These are phyloP conservation scores for Drosophila stalkeri DNA, from an alignment of 2,888 invertebrate genomes.

Conservation along the genomic window DNA sequence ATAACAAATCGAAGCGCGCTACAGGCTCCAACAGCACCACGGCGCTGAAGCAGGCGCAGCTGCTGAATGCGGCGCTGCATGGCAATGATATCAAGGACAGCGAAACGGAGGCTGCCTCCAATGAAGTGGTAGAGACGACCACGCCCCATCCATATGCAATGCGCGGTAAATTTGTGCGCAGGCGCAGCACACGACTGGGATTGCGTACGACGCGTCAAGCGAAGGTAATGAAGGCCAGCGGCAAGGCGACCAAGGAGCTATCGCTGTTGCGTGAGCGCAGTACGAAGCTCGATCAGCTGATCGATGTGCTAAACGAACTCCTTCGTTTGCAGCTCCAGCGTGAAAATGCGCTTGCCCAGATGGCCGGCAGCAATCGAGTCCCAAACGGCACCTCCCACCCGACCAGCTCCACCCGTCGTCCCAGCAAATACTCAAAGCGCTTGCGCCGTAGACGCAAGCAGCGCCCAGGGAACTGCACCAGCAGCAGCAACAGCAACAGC, in stretches of 20 bases:
- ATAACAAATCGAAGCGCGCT: conserved; percentile 57
- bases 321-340: conserved; percentile 57
- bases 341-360: conserved; percentile 24
- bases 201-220: conserved; percentile 55
- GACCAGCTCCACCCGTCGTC: conserved; percentile 4
- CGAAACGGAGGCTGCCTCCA: conserved; percentile 1
- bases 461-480: conserved; percentile 13
- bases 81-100: conserved; percentile 11
- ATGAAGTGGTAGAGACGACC: conserved; percentile 1
- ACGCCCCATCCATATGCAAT: conserved; percentile 68
- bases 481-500: conserved; percentile 12
- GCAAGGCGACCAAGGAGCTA: conserved; percentile 6
- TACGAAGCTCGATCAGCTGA: conserved; percentile 73
- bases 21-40: conserved; percentile 22
- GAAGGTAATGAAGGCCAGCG: conserved; percentile 20
- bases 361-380: background rate
- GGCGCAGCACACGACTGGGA: conserved; percentile 52
- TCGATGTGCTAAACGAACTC: conserved; percentile 75
- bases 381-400: background rate
- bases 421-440: conserved; percentile 34
- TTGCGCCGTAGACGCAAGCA: conserved; percentile 39
- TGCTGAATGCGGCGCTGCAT: conserved; percentile 34
- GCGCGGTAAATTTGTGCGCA: conserved; percentile 74
- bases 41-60: conserved; percentile 19
- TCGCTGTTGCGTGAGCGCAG: conserved; percentile 39